Evolutionary conservation across 2,888 invertebrate genomes (phyloP).

Genomic region (Emmelina monodactyla): DNA sequence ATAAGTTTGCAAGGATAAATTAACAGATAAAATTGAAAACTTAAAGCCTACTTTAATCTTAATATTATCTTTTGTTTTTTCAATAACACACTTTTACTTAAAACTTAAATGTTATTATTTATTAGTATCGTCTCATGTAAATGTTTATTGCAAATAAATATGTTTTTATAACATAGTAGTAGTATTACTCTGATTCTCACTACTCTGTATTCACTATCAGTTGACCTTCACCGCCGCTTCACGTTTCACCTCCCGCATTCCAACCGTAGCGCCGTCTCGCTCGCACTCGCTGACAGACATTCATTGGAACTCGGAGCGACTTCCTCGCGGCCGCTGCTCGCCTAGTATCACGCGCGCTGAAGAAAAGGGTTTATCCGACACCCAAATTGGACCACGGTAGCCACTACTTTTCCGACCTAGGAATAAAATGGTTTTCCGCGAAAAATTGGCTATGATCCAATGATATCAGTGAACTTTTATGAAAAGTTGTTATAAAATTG

Average conservation of each 20-base stretch:
- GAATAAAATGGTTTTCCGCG: constrained; percentile 37
- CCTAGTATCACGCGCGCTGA: constrained; percentile 67
- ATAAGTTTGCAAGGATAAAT: too few species aligned
- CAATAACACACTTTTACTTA: too few species aligned
- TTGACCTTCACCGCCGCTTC: constrained; percentile 55
- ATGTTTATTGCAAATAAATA: too few species aligned
- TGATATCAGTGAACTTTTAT: constrained; percentile 6
- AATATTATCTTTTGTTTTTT: too few species aligned
- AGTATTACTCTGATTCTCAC: too few species aligned
- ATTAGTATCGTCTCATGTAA: too few species aligned
- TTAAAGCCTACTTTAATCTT: too few species aligned
- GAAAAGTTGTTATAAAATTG: not conserved
- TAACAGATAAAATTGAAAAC: too few species aligned
- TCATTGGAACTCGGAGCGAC: constrained; percentile 27
- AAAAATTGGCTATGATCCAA: constrained; percentile 20
- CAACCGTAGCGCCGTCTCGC: constrained; percentile 37
- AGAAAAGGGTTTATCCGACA: constrained; percentile 67
- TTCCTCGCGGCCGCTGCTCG: constrained; percentile 42
- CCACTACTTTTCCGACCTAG: constrained; percentile 55
- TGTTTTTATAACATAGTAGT: too few species aligned
- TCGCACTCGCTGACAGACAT: constrained; percentile 29
- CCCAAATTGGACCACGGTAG: constrained; percentile 47
- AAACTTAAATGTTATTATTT: too few species aligned
- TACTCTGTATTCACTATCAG: constrained; percentile 46
- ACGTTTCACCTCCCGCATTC: constrained; percentile 46